Base-by-base conservation (phyloP, 2,888 invertebrate species). In the Pseudeuparius sepicola region DNA sequence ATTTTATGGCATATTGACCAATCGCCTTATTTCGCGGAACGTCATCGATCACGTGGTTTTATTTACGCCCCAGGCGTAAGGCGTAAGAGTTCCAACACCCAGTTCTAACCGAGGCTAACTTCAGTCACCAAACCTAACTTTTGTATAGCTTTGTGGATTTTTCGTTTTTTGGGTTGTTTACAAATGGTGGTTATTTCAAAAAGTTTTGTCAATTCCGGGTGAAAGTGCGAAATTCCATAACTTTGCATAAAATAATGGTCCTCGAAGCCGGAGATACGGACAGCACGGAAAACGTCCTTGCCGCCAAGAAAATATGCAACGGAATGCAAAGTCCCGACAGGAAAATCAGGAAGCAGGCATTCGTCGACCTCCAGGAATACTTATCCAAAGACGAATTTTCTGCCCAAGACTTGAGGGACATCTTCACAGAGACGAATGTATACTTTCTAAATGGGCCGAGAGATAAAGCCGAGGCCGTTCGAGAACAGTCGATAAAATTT, bases 401-500 rank as follows among this genome's bases (percentile, higher is more conserved):
- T 14, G 63, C 64, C 38, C 64, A 68, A 34, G 52, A 54, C 27
- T 42, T 58, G n/a, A 47, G 53, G 39, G 43, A 44, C 26, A 51
- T 60, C 23, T 71, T 67, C 56, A 58, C 61, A 31, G 59, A 53
- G 38, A 56, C 64, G 15, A 63, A 67, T 36, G 63, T 66, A 42
- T 57, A 63, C 37, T 41, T 67, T 10, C 48, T 68, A 4, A 62
- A 64, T 47, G 59, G 63, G 11, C 49, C 71, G 20, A 60, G 64
- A 38, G 81, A 82, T 55, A 57, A 64, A 24, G 66, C 72, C 0
- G 81, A 82, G 60, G 65, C 66, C 1, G 78, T 79, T 44, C 65
- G 80, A 36, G 75, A 78, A 44, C 55, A 61, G 30, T 63, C 75
- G 2, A 66, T 73, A 5, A 57, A 61, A 18, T 68, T 78, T 38